Percentiles rank a stretch among this genome's conserved stretches.
Conservation (phyloP, 2,797 vertebrate genomes). For the Chrysocyon brachyurus region DNA sequence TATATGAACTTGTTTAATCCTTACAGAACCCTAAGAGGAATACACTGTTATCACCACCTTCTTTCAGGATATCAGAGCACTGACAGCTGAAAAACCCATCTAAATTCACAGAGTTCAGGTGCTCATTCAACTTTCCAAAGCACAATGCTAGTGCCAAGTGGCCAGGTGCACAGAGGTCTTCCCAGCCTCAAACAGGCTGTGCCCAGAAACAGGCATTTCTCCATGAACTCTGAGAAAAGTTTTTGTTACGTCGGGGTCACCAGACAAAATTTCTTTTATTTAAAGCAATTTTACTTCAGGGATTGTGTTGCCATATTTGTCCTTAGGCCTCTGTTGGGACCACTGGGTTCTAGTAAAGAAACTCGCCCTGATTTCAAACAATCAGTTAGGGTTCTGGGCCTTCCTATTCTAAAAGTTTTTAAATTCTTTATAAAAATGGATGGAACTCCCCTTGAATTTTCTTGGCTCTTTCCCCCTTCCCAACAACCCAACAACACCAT, state of each 20-base stretch:
- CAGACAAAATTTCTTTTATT: neutral
- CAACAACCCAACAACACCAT: neutral
- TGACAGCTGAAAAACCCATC: neutral
- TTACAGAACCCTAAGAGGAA: neutral
- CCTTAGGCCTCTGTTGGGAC: neutral
- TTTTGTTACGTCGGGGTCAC: neutral
- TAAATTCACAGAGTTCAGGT: neutral
- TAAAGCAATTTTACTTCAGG: neutral
- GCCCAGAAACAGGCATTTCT: neutral
- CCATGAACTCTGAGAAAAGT: neutral
- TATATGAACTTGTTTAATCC: neutral
- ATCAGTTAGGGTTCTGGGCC: neutral
- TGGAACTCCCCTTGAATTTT: neutral
- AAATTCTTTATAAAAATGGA: neutral
- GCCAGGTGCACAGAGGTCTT: neutral
- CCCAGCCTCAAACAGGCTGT: neutral
- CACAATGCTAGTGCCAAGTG: fast-evolving
- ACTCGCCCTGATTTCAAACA: neutral
- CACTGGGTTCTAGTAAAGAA: neutral
- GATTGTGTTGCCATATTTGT: neutral
- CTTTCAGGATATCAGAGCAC: neutral
- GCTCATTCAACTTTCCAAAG: neutral
- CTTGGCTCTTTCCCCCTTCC: neutral
- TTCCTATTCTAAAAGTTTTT: neutral
- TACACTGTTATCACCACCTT: no score